Evolutionary conservation across 1,140 invertebrate species (phyloP).

Genomic region (Cepaea nemoralis): DNA sequence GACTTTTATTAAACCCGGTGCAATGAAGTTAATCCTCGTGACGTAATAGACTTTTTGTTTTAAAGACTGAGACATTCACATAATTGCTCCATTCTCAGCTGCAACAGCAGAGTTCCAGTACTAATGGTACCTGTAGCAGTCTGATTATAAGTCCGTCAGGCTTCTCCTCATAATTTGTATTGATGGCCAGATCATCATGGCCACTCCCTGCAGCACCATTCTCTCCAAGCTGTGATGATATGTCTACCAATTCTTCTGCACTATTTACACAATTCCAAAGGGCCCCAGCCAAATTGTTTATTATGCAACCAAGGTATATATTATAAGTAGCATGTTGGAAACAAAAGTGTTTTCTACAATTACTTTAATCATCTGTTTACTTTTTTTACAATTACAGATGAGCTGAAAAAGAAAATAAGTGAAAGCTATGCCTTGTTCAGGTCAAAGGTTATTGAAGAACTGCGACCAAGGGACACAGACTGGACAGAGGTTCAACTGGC

Average conservation of each 20-base stretch:
- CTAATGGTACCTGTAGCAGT: too few relatives aligned
- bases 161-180: constrained; percentile 21
- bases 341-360: not conserved
- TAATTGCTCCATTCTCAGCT: too few relatives aligned
- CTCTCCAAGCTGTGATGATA: too few relatives aligned
- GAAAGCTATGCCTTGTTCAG: constrained; percentile 71
- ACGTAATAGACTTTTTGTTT: too few relatives aligned
- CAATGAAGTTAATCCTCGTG: too few relatives aligned
- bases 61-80: too few relatives aligned
- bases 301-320: not conserved
- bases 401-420: constrained; percentile 73
- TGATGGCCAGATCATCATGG: not conserved
- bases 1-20: too few relatives aligned
- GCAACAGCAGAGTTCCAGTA: too few relatives aligned
- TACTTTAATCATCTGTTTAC: not conserved
- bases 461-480: constrained; percentile 61
- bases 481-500: constrained; percentile 69
- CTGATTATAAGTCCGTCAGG: too few relatives aligned
- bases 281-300: not conserved
- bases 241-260: too few relatives aligned
- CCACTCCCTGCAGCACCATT: too few relatives aligned
- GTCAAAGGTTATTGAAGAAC: constrained; percentile 70
- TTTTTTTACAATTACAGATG: constrained; percentile 70
- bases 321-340: not conserved
- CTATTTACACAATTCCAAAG: too few relatives aligned